Evolutionary conservation across 2,797 vertebrate species (phyloP).

Genomic region (Sebastes baramenuke): DNA sequence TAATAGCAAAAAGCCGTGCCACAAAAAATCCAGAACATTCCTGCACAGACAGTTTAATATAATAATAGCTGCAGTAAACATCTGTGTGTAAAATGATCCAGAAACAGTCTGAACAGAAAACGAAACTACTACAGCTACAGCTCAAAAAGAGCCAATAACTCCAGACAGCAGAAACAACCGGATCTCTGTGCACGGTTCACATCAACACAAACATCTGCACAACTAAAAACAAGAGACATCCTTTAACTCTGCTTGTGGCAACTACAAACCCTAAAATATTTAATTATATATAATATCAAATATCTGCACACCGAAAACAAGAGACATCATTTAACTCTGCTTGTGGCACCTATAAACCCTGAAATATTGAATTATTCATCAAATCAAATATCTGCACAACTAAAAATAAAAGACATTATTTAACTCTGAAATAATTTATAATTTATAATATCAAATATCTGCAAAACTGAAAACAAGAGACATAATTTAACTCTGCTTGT

Average conservation of each 20-base stretch:
- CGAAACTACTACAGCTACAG: conserved; percentile 29
- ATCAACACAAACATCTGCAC: neutral
- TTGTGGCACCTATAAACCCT: fast-evolving
- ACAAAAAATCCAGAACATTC: conserved; percentile 71
- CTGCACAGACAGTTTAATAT: conserved; percentile 12
- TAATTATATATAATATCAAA: neutral
- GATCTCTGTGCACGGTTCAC: neutral
- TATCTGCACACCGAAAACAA: fast-evolving
- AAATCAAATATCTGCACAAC: neutral
- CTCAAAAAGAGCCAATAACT: neutral
- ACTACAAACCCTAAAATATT: neutral
- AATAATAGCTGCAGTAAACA: conserved; percentile 11
- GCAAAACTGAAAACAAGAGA: too few relatives aligned
- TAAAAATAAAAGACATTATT: fast-evolving
- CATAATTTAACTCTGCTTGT: too few relatives aligned
- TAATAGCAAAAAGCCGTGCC: neutral
- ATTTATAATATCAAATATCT: neutral
- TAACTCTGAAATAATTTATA: neutral
- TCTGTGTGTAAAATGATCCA: neutral
- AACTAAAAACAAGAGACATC: fast-evolving
- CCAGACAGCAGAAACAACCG: neutral
- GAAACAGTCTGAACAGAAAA: conserved; percentile 27
- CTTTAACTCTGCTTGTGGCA: neutral
- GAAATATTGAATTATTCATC: neutral
- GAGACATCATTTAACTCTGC: fast-evolving